These are phyloP conservation scores for Clepsis dumicolana DNA, from an alignment of 2,888 invertebrate genomes.

Conservation along the genomic window DNA sequence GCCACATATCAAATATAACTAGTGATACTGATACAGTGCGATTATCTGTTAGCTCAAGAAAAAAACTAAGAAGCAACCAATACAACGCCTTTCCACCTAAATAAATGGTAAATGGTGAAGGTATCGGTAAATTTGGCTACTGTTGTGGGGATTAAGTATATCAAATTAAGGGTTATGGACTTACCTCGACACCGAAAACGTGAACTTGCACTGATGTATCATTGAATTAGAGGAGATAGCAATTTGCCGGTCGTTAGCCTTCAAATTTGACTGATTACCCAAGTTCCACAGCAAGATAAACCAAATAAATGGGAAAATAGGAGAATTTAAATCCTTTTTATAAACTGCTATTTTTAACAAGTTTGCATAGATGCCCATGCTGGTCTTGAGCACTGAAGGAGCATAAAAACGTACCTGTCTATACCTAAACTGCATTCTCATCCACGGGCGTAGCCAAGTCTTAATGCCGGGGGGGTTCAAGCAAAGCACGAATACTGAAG, in stretches of 20 bases:
- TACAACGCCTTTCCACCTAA: background rate
- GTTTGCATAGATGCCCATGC: too few species aligned
- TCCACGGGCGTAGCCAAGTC: too few species aligned
- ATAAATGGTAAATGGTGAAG: too few species aligned
- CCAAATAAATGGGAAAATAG: background rate
- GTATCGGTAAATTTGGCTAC: background rate
- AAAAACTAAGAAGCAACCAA: background rate
- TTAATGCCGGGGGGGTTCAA: too few species aligned
- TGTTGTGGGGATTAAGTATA: too few species aligned
- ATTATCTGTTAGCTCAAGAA: background rate
- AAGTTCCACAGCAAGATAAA: background rate
- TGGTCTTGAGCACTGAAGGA: too few species aligned
- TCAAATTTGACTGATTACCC: constrained; percentile 9
- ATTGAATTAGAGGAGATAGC: constrained; percentile 1
- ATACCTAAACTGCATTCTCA: too few species aligned
- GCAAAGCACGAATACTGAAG: too few species aligned
- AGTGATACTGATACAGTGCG: background rate
- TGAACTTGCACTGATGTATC: constrained; percentile 10
- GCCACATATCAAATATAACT: background rate
- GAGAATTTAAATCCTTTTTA: background rate
- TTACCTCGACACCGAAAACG: constrained; percentile 13
- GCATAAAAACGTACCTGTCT: too few species aligned
- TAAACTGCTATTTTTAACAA: background rate
- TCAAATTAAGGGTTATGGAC: background rate
- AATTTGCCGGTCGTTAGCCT: background rate